phyloP scores from a whole-genome alignment of 2,888 invertebrate species.

The Endomychus coccineus region DNA sequence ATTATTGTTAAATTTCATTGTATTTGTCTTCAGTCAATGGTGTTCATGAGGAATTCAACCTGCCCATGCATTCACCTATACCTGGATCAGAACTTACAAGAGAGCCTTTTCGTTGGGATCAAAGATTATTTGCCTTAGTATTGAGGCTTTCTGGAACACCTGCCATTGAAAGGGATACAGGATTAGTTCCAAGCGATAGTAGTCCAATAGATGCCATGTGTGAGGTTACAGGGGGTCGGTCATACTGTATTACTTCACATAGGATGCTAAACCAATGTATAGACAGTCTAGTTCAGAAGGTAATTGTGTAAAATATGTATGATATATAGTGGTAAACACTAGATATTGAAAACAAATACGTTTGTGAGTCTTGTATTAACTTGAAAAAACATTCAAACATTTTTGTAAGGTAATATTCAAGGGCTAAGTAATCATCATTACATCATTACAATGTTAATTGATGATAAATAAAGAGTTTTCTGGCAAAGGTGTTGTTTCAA shows the following conservation, averaged over 20 bases:
- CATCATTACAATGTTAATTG: no score
- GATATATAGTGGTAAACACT: no score
- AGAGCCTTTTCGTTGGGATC: constrained; percentile 99
- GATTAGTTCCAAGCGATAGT: constrained; percentile 85
- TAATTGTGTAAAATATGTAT: constrained; percentile 21
- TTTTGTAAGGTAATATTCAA: no score
- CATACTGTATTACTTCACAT: constrained; percentile 92
- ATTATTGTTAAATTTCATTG: constrained; percentile 12
- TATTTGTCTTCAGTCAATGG: constrained; percentile 40
- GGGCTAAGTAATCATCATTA: no score
- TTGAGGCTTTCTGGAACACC: constrained; percentile 80
- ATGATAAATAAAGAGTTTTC: no score
- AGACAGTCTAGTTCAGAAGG: constrained; percentile 93
- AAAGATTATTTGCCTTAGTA: constrained; percentile 92
- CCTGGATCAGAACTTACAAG: constrained; percentile 95
- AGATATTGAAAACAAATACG: no score
- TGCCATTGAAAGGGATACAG: constrained; percentile 75
- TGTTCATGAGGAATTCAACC: constrained; percentile 60
- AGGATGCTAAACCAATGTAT: constrained; percentile 93
- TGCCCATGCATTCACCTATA: constrained; percentile 89
- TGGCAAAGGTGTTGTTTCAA: no score
- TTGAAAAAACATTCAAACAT: no score
- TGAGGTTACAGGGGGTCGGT: constrained; percentile 96
- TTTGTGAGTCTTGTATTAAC: no score
- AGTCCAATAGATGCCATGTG: constrained; percentile 98